Evolutionary conservation across 2,113 vertebrate genomes (phyloP), one percentile per base, ranked within the genome.

Genomic region (Perca flavescens): DNA sequence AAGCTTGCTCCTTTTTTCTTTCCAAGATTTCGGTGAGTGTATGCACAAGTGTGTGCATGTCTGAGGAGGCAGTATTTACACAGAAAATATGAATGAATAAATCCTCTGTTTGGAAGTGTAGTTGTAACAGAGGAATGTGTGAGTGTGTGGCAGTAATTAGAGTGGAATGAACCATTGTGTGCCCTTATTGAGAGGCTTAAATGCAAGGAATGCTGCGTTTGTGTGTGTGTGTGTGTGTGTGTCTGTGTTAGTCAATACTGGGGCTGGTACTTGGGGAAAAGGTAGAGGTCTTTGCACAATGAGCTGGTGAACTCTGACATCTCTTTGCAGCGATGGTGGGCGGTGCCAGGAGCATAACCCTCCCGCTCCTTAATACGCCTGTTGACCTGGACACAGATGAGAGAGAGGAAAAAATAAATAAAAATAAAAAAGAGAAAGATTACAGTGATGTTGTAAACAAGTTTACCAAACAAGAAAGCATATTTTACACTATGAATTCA

Each of bases 261-360:
- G 31, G 92, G 88, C 78, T 95, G 94, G 90, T 95, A 94, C 65
- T 98, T 99, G 17, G 98, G 98, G 89, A 99, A 99, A 56, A 99
- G 92, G 93, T 96, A 99, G 90, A 99, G 96, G 79, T 97, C 96
- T 78, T 72, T 96, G 93, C 98, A 99, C 72, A 99, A 95, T 0
- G 98, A 99, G 94, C 98, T 99, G 70, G 96, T 97, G 87, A 98
- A 99, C 89, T 99, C 98, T 0, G 98, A 99, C 98, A 99, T 99
- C 93, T 99, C 98, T 92, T 99, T 99, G 90, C 98, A 99, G 66
- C 98, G 97, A 78, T 99, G 97, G 87, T 97, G 97, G 75, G 97
- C 94, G 0, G 97, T 98, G 79, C 97, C 98, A 0, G 98, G 98
- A 14, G 98, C 97, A 0, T 97, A 97, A 67, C 97, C 98, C 86